Conservation (phyloP, 53 echinoderm and acorn worm genomes). For the Mesocentrotus franciscanus region DNA sequence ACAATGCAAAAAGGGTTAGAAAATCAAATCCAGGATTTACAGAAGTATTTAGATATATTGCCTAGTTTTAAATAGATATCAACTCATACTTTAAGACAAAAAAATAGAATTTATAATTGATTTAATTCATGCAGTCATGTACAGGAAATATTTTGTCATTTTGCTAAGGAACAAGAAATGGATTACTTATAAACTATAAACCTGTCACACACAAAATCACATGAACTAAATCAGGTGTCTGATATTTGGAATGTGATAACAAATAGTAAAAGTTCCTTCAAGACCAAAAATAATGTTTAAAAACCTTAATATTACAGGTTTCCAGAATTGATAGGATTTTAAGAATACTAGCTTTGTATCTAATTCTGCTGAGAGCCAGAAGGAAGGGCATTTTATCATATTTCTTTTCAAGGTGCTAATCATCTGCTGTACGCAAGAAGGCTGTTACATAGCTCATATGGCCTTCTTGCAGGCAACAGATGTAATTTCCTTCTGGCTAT, state of each 20-base stretch:
- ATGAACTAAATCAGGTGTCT: background rate
- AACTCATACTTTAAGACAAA: no score
- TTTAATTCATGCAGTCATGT: background rate
- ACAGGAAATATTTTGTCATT: background rate
- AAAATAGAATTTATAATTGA: background rate
- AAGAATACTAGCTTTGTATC: no score
- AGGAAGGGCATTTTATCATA: no score
- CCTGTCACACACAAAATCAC: background rate
- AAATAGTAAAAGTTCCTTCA: background rate
- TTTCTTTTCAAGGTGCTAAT: no score
- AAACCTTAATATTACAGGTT: no score
- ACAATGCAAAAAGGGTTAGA: background rate
- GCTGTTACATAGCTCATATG: no score
- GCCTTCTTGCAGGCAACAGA: no score
- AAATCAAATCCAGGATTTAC: background rate
- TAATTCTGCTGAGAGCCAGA: no score
- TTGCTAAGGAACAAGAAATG: background rate
- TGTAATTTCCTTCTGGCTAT: no score
- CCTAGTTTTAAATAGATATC: background rate
- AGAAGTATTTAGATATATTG: background rate
- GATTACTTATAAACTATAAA: background rate
- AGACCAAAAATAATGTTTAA: no score
- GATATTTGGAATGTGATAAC: background rate
- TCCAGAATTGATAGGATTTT: no score
- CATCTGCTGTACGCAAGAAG: no score